Percentiles rank a stretch among this genome's conserved stretches.
These are phyloP conservation scores for Lates calcarifer DNA, from an alignment of 2,113 vertebrate genomes.

Conservation along the genomic window DNA sequence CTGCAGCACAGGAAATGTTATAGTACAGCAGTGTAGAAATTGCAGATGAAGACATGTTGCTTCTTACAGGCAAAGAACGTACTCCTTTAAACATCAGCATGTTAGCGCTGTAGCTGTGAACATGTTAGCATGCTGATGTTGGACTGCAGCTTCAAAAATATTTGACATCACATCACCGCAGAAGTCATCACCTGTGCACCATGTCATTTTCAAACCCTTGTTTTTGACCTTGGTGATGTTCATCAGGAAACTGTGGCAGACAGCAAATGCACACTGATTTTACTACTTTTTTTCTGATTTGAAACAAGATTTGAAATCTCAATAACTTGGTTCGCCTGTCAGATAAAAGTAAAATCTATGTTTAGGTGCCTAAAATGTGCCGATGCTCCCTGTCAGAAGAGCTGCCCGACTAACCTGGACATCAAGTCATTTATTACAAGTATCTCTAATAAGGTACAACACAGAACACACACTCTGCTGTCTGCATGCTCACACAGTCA, in stretches of 20 bases:
- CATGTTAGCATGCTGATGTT: no score
- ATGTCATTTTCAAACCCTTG: no score
- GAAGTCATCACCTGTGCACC: no score
- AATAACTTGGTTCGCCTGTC: not conserved
- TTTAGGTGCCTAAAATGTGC: conserved; percentile 80
- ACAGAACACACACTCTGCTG: not conserved
- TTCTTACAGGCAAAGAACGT: no score
- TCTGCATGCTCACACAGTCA: not conserved
- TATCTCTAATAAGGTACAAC: conserved; percentile 78
- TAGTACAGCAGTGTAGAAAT: not conserved
- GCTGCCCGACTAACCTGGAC: conserved; percentile 81
- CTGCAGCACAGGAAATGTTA: not conserved
- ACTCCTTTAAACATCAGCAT: no score
- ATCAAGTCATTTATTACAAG: conserved; percentile 81
- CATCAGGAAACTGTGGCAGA: not conserved
- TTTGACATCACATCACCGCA: no score
- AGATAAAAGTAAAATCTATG: conserved; percentile 20
- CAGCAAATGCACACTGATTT: no score
- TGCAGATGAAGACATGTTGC: not conserved
- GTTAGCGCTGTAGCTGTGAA: no score
- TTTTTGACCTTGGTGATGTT: no score
- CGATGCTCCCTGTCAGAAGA: conserved; percentile 82
- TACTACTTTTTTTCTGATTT: not conserved
- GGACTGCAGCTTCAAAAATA: not conserved
- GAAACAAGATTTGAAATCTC: not conserved